Conservation (phyloP, 2,797 vertebrate species). For the Psittacula derbiana region DNA sequence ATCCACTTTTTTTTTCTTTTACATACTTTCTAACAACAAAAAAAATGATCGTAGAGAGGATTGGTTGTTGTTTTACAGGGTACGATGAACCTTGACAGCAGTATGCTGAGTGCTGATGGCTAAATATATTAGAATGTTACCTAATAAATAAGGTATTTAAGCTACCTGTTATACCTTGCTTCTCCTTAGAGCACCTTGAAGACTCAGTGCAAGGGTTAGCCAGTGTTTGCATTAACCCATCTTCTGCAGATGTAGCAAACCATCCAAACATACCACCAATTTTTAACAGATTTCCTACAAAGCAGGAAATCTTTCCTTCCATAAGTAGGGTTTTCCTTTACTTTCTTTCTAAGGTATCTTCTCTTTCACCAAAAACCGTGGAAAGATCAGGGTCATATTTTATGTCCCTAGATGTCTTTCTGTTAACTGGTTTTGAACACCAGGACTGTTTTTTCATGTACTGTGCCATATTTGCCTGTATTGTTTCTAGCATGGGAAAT, state of each 20-base stretch:
- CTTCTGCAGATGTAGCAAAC: not conserved
- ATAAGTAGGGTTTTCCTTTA: not conserved
- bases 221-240: not conserved
- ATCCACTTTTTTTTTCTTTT: not conserved
- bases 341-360: not conserved
- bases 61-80: not conserved
- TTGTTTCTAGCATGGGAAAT: not conserved
- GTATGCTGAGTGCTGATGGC: not conserved
- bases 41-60: not conserved
- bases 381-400: not conserved
- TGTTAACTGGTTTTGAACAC: not conserved
- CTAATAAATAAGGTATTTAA: not conserved
- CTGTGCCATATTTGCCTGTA: not conserved
- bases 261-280: not conserved
- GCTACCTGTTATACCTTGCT: not conserved
- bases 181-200: not conserved
- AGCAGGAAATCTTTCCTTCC: not conserved
- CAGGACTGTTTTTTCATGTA: not conserved
- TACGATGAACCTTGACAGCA: not conserved
- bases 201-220: not conserved
- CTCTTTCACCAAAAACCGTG: not conserved
- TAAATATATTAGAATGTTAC: not conserved
- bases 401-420: not conserved
- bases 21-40: not conserved
- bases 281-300: not conserved